Evolutionary conservation across 2,797 vertebrate genomes (phyloP), one percentile per base, ranked within the genome.

Genomic region (Podargus strigoides): DNA sequence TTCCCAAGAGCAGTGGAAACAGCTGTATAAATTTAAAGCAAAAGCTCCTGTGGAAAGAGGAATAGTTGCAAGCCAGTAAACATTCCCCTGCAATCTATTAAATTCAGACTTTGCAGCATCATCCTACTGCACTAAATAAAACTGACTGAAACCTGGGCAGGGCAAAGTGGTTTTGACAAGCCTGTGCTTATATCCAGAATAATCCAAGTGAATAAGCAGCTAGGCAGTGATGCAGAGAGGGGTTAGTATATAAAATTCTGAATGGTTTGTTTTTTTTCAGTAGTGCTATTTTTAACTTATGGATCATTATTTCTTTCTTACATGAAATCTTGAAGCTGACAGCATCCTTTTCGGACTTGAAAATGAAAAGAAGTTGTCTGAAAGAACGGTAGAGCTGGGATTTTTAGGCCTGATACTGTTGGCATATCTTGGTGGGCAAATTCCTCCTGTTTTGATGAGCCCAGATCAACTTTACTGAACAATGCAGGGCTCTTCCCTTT

Each of bases 61-160:
- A 8, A 26, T 59, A 22, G 24, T 55, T 76, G 39, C 72, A 74
- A 85, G 37, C 52, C 77, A 82, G 10, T 93, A 91, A 90, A 42
- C 36, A 37, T 68, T 67, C 9, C 60, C 30, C 80, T 79, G 77
- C 70, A 80, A 47, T 60, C 37, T 88, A 63, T 96, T 93, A 81
- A 82, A 78, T 93, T 63, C 64, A 88, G 77, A 76, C 15, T 95
- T 92, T 94, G 92, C 95, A 94, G 92, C 67, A 91, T 96, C 94
- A 96, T 96, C 59, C 44, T 95, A 14, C 91, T 70, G 80, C 91
- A 50, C 4, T 74, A 83, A 93, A 69, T 90, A 63, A 88, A 93
- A 75, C 66, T 49, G 82, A 56, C 73, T 95, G 87, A 88, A 94
- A 86, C 55, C 79, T 94, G 83, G 69, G 92, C 70, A 93, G 74